Base-by-base conservation (phyloP, 2,113 vertebrate species). In the Ifrita kowaldi region DNA sequence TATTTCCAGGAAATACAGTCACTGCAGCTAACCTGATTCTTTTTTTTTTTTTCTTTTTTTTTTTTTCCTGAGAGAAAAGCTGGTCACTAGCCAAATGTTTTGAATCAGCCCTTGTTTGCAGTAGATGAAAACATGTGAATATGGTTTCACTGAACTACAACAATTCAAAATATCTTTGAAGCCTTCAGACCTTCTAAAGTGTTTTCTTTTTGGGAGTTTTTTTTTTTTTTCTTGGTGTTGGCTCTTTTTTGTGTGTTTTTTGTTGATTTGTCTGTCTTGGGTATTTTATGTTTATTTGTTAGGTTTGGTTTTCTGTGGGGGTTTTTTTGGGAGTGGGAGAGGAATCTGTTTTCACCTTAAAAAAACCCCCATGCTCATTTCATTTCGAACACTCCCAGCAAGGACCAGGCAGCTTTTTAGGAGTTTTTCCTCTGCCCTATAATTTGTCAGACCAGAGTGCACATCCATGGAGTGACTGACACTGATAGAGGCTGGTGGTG, bases 1-100 rank as follows among this genome's bases (percentile, higher is more conserved):
- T 20, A 44, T 85, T 91, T 97, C 70, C 88, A 90, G 82, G 92
- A 96, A 93, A 83, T 5, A 53, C 32, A 56, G 26, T n/a, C 69
- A 39, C 9, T 23, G 32, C 16, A 79, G 50, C 15, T 64, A 85
- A 82, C 75, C 39, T 68, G 27, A 14, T 74, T n/a, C 3, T 16
- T 35, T 41, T 8, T 16, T 35, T 41, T 8, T 8, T 60, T 27
- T 33, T 41, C 10, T 42, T 18, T 55, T 17, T 18, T 55, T 17
- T 24, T 16, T 42, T n/a, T 47, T 13, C 1, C 23, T 23, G 52
- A 81, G 56, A 74, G 30, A 22, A 91, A 89, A 82, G 12, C 53
- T 90, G 65, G 41, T 64, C 3, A 4, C 22, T 16, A 64, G 95
- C 87, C 94, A 94, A 46, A 82, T 64, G 13, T 47, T 85, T 94